Percentiles rank a stretch among this genome's conserved stretches.
These are phyloP conservation scores for Emmelina monodactyla DNA, from an alignment of 2,888 invertebrate genomes.

Conservation along the genomic window DNA sequence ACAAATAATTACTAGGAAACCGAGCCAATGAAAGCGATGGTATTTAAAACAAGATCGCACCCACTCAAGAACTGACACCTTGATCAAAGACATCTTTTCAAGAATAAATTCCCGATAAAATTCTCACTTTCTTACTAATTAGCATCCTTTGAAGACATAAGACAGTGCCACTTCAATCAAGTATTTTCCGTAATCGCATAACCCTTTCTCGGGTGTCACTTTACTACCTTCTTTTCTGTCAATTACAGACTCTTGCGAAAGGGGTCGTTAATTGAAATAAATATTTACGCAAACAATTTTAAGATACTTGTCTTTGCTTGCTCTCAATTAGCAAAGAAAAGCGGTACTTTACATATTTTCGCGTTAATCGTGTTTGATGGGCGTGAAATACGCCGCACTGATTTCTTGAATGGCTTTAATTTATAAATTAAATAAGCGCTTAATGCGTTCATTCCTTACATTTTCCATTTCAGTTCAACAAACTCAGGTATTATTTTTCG, in stretches of 20 bases:
- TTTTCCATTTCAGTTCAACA: neutral
- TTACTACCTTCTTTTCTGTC: constrained; percentile 46
- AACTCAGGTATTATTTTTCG: neutral
- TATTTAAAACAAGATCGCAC: no score
- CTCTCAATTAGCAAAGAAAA: constrained; percentile 23
- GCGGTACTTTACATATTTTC: neutral
- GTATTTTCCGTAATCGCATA: constrained; percentile 28
- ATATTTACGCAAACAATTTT: constrained; percentile 52
- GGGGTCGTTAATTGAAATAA: constrained; percentile 52
- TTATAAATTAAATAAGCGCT: neutral
- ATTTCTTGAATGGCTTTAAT: neutral
- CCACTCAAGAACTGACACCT: constrained; percentile 5
- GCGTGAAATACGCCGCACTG: constrained; percentile 1
- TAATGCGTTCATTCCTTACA: neutral
- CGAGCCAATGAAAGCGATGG: no score
- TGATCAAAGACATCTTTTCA: constrained; percentile 4
- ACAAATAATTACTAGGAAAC: no score
- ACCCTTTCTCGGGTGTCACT: constrained; percentile 55
- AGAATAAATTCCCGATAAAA: constrained; percentile 7
- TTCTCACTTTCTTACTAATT: neutral
- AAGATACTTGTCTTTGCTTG: constrained; percentile 37
- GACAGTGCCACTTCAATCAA: constrained; percentile 23
- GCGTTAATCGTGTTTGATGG: neutral
- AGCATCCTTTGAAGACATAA: neutral
- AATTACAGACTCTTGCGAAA: constrained; percentile 30